Percentiles rank a stretch among this genome's conserved stretches.
Evolutionary conservation across 2,113 vertebrate genomes (phyloP).

Genomic region (Penelope pileata): DNA sequence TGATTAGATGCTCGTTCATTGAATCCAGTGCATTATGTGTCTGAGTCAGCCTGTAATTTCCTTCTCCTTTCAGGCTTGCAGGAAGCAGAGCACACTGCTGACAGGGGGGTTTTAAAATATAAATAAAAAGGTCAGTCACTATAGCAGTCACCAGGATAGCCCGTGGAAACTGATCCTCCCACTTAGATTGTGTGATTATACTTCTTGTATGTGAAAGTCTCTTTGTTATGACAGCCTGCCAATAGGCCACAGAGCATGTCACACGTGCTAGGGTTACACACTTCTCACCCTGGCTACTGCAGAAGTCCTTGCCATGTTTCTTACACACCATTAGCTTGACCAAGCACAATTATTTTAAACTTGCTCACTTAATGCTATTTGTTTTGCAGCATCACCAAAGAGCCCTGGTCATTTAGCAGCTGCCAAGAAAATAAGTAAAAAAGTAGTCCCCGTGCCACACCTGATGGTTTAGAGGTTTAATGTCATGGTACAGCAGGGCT

Average conservation of each 20-base stretch:
- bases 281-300: not conserved
- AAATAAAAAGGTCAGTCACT: not conserved
- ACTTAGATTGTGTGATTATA: not conserved
- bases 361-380: not conserved
- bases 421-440: not conserved
- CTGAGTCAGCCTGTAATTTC: constrained; percentile 5
- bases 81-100: constrained; percentile 15
- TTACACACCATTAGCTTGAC: not conserved
- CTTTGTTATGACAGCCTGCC: not conserved
- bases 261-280: not conserved
- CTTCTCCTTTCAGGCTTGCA: not conserved
- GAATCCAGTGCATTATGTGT: not conserved
- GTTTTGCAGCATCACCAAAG: not conserved
- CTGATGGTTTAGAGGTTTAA: not conserved
- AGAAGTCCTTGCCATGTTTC: not conserved
- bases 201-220: not conserved
- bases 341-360: not conserved
- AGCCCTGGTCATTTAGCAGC: not conserved
- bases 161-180: not conserved
- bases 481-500: not conserved
- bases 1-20: not conserved
- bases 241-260: not conserved
- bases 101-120: not conserved
- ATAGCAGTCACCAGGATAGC: not conserved
- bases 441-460: not conserved